Evolutionary conservation across 2,113 vertebrate genomes (phyloP).

Genomic region (Coreoperca whiteheadi): DNA sequence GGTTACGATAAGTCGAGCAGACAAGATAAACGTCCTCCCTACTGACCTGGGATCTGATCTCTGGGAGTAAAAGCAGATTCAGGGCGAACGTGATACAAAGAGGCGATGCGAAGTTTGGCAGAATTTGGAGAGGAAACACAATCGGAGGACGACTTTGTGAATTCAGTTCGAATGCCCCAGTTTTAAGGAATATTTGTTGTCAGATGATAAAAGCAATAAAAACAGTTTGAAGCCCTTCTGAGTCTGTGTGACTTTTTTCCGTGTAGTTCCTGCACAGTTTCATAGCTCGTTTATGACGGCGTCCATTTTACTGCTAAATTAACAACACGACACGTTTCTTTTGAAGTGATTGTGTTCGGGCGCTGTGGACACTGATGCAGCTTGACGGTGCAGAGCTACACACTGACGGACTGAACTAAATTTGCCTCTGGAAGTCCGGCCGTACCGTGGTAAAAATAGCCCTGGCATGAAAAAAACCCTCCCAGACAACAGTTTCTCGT

Average conservation of each 20-base stretch:
- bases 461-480: conserved; percentile 10
- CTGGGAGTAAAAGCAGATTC: conserved; percentile 31
- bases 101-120: conserved; percentile 8
- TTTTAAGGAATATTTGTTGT: neutral
- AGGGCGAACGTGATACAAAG: conserved; percentile 30
- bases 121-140: conserved; percentile 12
- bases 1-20: conserved; percentile 44
- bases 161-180: neutral
- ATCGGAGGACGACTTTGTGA: conserved; percentile 24
- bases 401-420: conserved; percentile 36
- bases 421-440: conserved; percentile 37
- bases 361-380: neutral
- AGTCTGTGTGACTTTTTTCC: neutral
- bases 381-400: neutral
- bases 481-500: conserved; percentile 1
- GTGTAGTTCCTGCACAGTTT: neutral
- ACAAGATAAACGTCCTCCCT: conserved; percentile 38
- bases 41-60: conserved; percentile 39
- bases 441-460: conserved; percentile 35
- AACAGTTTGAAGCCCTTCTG: too few species aligned
- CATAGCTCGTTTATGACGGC: neutral
- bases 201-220: neutral
- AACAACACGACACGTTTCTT: neutral
- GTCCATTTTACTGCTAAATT: neutral
- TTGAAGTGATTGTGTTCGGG: neutral